Evolutionary conservation across 2,888 invertebrate species (phyloP), one percentile per base, ranked within the genome.

Genomic region (Hypomecis punctinalis): DNA sequence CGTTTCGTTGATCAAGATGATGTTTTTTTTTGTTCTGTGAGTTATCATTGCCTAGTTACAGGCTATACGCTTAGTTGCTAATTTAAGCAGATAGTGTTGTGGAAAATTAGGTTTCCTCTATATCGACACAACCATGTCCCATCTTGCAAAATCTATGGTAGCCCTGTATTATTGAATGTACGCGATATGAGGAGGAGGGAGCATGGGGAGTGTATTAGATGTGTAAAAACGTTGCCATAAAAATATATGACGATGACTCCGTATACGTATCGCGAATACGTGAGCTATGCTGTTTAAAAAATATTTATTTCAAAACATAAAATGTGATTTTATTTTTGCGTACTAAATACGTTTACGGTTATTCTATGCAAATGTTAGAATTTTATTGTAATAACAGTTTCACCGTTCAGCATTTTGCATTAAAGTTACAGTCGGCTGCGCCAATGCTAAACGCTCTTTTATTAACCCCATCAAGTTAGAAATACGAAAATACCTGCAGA

Each of bases 151-250:
- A 23, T 23, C 23, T 23, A 3, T 23, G 23, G 23, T 3, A 23
- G 23, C 23, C 23, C 47, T 54, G 58, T 54, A 39, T 54, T 63
- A 63, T 63, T 59, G 60, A 64, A 60, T 46, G 35, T 54, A 55
- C 43, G 37, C 55, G 49, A 56, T 59, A 46, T 49, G 53, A 45
- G 23, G 54, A 40, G n/a, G 47, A 7, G 3, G 39, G 52, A 51
- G 56, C 13, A 36, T 9, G 40, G 37, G 13, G 47, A 45, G 55
- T 43, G 46, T 43, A 56, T 39, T 39, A 47, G 23, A 56, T 39
- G 23, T 56, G 46, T 46, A 47, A 37, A 56, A 40, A 56, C 10
- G 46, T n/a, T 23, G 6, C n/a, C 40, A 47, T 53, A 54, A 63
- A 57, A 63, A 46, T 61, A 49, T 61, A 55, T 33, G 55, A 6